Evolutionary conservation across 2,113 vertebrate species (phyloP).

Genomic region (Pelecanoides urinatrix): DNA sequence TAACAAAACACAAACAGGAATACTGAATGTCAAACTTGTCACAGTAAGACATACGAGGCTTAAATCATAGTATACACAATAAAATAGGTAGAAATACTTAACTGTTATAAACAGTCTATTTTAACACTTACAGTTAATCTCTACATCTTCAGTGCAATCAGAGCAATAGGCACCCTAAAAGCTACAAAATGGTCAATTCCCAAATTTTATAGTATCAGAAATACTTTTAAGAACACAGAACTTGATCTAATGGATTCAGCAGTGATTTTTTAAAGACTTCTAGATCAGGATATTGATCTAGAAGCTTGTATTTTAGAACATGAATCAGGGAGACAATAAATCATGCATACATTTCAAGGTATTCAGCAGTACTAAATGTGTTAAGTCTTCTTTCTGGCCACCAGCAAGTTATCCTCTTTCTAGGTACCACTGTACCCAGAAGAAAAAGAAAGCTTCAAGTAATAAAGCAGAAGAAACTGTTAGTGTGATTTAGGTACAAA

Average conservation of each 20-base stretch:
- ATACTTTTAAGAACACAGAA: background rate
- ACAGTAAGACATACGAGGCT: background rate
- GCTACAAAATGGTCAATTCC: background rate
- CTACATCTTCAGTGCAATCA: background rate
- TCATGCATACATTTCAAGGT: background rate
- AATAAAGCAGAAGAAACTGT: background rate
- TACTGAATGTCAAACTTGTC: background rate
- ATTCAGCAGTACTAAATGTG: background rate
- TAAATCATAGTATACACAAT: background rate
- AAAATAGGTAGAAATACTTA: background rate
- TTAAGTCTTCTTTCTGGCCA: background rate
- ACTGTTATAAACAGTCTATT: background rate
- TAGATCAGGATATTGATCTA: background rate
- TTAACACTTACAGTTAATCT: background rate
- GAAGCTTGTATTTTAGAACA: background rate
- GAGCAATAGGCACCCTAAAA: background rate
- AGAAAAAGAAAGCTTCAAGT: background rate
- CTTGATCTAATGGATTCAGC: background rate
- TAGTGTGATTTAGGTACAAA: background rate
- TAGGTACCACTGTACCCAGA: background rate
- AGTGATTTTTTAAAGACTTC: background rate
- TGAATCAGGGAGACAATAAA: background rate
- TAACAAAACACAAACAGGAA: slow-evolving; percentile 41
- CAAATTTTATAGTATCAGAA: background rate
- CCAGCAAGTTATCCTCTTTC: background rate